These are phyloP conservation scores for Anas platyrhynchos DNA, from an alignment of 2,113 vertebrate species.

Conservation along the genomic window DNA sequence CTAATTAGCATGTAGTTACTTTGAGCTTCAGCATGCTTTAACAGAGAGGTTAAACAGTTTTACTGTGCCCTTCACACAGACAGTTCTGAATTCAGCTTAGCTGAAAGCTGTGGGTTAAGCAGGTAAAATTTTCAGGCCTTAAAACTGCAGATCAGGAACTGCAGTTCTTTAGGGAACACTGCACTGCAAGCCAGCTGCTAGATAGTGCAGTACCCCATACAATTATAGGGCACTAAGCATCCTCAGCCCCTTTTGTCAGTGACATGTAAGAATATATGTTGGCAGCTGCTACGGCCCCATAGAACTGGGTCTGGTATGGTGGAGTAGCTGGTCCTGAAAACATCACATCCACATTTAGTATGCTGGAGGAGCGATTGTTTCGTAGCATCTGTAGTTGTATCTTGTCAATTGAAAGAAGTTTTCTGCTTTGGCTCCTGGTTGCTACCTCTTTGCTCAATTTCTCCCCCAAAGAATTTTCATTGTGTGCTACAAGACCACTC, in stretches of 20 bases:
- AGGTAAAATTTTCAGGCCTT: background rate
- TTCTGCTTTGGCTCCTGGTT: background rate
- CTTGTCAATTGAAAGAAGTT: background rate
- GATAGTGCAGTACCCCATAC: rapidly evolving
- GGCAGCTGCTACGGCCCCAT: rapidly evolving
- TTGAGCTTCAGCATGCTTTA: background rate
- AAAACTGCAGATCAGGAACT: background rate
- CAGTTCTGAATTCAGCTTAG: background rate
- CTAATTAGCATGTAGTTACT: background rate
- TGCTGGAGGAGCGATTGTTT: background rate
- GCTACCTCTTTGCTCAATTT: background rate
- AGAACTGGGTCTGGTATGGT: background rate
- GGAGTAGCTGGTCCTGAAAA: background rate
- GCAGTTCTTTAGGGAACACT: background rate
- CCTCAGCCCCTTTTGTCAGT: background rate
- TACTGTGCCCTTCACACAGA: rapidly evolving
- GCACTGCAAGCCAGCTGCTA: rapidly evolving
- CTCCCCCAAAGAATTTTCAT: background rate
- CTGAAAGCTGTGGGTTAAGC: background rate
- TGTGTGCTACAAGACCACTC: rapidly evolving
- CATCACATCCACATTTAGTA: background rate
- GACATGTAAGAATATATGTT: rapidly evolving
- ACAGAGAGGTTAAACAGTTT: background rate
- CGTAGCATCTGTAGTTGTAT: background rate
- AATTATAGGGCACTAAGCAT: rapidly evolving